Conservation (phyloP, 1,140 invertebrate species). For the Drosophila gunungcola region DNA sequence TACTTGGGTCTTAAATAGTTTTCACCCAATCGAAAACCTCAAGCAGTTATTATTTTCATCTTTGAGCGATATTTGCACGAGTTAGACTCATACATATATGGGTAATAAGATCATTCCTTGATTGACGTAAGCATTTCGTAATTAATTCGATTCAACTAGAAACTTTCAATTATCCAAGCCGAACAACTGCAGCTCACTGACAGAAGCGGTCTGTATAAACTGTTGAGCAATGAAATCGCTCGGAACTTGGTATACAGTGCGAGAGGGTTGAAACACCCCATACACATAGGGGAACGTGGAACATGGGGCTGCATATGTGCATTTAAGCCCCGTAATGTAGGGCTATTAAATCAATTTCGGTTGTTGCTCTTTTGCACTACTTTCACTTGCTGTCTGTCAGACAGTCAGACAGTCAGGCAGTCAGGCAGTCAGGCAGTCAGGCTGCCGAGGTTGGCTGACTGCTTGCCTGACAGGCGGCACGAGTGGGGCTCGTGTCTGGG, state of each 20-base stretch:
- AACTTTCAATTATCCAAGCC: background rate
- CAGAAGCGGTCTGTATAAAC: background rate
- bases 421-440: slow-evolving; percentile 2
- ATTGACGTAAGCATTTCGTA: background rate
- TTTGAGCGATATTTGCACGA: background rate
- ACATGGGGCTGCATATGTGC: slow-evolving; percentile 13
- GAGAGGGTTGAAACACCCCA: slow-evolving; percentile 3
- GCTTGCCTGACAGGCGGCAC: slow-evolving; percentile 27
- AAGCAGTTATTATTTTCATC: background rate
- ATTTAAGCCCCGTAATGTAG: slow-evolving; percentile 55
- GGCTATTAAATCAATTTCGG: slow-evolving; percentile 77
- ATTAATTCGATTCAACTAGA: slow-evolving; percentile 8
- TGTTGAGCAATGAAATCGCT: slow-evolving; percentile 14
- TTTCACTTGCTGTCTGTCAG: slow-evolving; percentile 54
- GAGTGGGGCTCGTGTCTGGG: slow-evolving; percentile 16
- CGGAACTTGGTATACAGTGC: background rate
- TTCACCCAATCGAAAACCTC: background rate
- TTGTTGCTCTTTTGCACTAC: slow-evolving; percentile 74
- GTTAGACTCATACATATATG: background rate
- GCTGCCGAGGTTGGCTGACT: slow-evolving; percentile 22
- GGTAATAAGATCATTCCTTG: background rate
- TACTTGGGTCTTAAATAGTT: too few species aligned
- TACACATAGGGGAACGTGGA: slow-evolving; percentile 3
- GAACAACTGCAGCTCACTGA: background rate
- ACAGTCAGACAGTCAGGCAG: slow-evolving; percentile 20